phyloP scores from a whole-genome alignment of 2,113 vertebrate genomes.

The Callipepla californica region DNA sequence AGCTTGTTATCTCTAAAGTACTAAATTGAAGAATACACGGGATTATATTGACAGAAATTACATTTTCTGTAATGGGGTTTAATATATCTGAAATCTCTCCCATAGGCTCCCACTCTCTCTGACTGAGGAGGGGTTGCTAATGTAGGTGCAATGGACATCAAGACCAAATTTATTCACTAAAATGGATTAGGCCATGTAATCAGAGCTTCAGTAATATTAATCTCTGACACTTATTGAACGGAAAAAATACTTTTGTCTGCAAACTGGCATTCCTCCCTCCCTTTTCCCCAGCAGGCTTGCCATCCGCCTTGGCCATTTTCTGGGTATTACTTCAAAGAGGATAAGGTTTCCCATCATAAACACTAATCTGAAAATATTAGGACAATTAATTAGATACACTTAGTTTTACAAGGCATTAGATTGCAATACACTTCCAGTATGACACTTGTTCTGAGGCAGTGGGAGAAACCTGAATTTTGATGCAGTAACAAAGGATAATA shows the following conservation, averaged over 20 bases:
- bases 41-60: slow-evolving; percentile 96
- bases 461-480: slow-evolving; percentile 55
- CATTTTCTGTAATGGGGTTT: slow-evolving; percentile 92
- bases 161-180: slow-evolving; percentile 84
- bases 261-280: slow-evolving; percentile 71
- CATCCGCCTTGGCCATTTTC: slow-evolving; percentile 76
- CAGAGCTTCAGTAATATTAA: slow-evolving; percentile 85
- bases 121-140: slow-evolving; percentile 80
- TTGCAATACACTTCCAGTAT: slow-evolving; percentile 84
- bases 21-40: slow-evolving; percentile 92
- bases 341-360: slow-evolving; percentile 81
- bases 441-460: slow-evolving; percentile 60
- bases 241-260: slow-evolving; percentile 75
- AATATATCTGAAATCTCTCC: slow-evolving; percentile 88
- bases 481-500: slow-evolving; percentile 54
- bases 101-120: slow-evolving; percentile 74
- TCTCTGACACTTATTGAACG: slow-evolving; percentile 82
- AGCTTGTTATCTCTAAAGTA: slow-evolving; percentile 89
- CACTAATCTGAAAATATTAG: slow-evolving; percentile 81
- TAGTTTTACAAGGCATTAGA: slow-evolving; percentile 84
- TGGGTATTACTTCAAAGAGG: slow-evolving; percentile 86
- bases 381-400: slow-evolving; percentile 90
- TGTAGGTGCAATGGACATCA: slow-evolving; percentile 81
- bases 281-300: slow-evolving; percentile 53
- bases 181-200: slow-evolving; percentile 87